Base-by-base conservation (phyloP, 2,888 invertebrate genomes). In the Halictus ligatus region DNA sequence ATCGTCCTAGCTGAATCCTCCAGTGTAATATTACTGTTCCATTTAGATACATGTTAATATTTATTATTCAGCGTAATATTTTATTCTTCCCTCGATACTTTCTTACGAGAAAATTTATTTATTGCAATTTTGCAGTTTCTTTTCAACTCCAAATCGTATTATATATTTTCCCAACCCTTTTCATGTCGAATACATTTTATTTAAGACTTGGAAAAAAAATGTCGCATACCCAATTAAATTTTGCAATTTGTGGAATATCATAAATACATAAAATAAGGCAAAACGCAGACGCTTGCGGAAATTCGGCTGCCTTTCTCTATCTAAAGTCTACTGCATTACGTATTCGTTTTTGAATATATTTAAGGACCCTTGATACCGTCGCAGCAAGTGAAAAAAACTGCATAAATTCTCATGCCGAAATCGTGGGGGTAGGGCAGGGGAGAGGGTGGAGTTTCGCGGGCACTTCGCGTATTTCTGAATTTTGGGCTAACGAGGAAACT, bases 401-500 rank as follows among this genome's bases (percentile, higher is more conserved):
- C 21, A 69, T 69, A 40, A 69, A 69, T 69, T 18, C 40, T 40
- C 3, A 18, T 69, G 29, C 10, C 25, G 4, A 1, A 40, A 10
- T 6, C 40, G 35, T 0, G 67, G 5, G 18, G 6, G 21, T 8
- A 29, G 29, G 8, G 43, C 0, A 43, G 43, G 43, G 8, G 43
- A n/a, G 35, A 0, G 10, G 35, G 10, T 21, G 4, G 18, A 35
- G 67, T 58, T 58, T 58, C 21, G 21, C 8, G 40, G 3, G 10
- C 35, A 21, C 67, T 35, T 21, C 35, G n/a, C 0, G 21, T 43
- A 21, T 71, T 43, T 12, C 1, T n/a, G 13, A 12, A 71, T 43
- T 71, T 43, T 43, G 12, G 43, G 40, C n/a, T 71, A 71, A 71
- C 43, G 71, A 71, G 40, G 71, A 43, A 71, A 71, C 71, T 69